Percentiles rank a stretch among this genome's conserved stretches.
Conservation (phyloP, 2,113 vertebrate genomes). For the Syngnathus scovelli region DNA sequence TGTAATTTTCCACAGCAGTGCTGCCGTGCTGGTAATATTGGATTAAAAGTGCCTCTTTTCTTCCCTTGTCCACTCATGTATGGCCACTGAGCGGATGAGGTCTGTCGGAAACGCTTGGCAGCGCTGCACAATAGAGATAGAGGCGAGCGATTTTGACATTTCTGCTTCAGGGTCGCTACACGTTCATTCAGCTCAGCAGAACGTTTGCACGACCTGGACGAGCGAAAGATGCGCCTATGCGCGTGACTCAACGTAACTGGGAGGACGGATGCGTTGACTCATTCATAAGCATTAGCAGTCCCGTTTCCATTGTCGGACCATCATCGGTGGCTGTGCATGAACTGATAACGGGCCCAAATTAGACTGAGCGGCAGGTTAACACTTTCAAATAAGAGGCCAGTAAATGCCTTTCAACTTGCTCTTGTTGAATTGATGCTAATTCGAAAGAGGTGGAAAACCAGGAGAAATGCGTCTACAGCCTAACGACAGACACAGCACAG, state of each 20-base stretch:
- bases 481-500: conserved; percentile 33
- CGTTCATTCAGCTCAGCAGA: conserved; percentile 17
- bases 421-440: background rate
- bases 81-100: conserved; percentile 47
- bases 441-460: background rate
- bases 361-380: background rate
- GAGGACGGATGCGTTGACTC: conserved; percentile 16
- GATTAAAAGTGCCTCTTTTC: conserved; percentile 61
- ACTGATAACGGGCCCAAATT: too few species aligned
- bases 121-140: conserved; percentile 52
- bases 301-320: background rate
- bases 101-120: conserved; percentile 38
- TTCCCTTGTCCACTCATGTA: conserved; percentile 65
- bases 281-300: conserved; percentile 35
- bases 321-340: background rate
- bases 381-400: background rate
- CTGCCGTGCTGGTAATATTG: conserved; percentile 60
- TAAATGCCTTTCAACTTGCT: background rate
- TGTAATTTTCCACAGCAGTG: conserved; percentile 62
- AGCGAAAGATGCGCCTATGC: background rate
- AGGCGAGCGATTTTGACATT: conserved; percentile 36
- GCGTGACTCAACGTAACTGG: background rate
- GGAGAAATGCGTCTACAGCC: conserved; percentile 18
- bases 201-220: conserved; percentile 7
- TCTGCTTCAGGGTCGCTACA: conserved; percentile 10